Evolutionary conservation across 2,888 invertebrate species (phyloP).

Genomic region (Tenthredo livida): DNA sequence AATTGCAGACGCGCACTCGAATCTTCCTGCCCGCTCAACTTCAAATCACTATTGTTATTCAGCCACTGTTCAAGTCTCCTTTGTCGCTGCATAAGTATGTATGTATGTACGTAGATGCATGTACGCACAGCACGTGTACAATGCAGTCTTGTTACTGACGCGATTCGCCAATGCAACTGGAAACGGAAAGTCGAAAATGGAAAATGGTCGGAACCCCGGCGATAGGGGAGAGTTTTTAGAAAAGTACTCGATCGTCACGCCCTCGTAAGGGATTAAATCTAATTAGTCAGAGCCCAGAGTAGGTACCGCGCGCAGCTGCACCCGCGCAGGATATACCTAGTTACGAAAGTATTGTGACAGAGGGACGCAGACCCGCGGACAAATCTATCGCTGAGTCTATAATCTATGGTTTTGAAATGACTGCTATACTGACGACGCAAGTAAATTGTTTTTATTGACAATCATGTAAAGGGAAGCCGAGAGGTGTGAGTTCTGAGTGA

Average conservation of each 20-base stretch:
- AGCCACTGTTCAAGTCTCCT: slow-evolving; percentile 21
- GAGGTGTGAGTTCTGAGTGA: slow-evolving; percentile 59
- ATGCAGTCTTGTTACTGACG: neutral
- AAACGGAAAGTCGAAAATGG: neutral
- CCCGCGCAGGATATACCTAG: neutral
- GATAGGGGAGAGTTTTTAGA: slow-evolving; percentile 25
- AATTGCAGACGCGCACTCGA: neutral
- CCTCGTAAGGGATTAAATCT: slow-evolving; percentile 12
- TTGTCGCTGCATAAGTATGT: slow-evolving; percentile 2
- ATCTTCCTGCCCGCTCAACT: slow-evolving; percentile 20
- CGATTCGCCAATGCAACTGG: slow-evolving; percentile 16
- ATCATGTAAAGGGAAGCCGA: slow-evolving; percentile 66
- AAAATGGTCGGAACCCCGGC: neutral
- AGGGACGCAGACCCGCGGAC: neutral
- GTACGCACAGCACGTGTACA: neutral
- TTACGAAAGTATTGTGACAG: neutral
- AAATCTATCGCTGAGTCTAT: neutral
- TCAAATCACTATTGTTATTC: slow-evolving; percentile 9
- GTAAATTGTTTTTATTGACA: slow-evolving; percentile 69
- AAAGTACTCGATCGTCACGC: slow-evolving; percentile 2
- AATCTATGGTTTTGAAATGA: slow-evolving; percentile 19
- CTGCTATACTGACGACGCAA: slow-evolving; percentile 24
- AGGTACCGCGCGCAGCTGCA: neutral
- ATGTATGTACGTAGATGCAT: neutral
- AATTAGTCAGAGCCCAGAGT: slow-evolving; percentile 1